Percentiles rank a stretch among this genome's conserved stretches.
These are phyloP conservation scores for Manis javanica DNA, from an alignment of 2,797 vertebrate genomes.

Conservation along the genomic window DNA sequence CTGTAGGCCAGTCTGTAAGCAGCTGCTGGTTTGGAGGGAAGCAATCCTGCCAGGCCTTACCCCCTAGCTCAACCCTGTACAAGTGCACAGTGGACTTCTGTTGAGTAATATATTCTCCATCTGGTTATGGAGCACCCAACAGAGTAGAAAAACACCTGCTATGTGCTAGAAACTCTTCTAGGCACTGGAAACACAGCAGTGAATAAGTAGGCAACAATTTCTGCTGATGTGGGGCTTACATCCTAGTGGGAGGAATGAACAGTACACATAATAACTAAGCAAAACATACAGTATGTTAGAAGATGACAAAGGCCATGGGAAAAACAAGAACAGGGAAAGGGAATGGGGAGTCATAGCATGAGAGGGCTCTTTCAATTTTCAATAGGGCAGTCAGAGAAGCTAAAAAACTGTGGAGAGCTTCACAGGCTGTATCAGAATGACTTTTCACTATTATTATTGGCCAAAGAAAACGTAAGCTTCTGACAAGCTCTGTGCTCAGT, in stretches of 20 bases:
- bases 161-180: neutral
- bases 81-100: neutral
- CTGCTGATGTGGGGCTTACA: neutral
- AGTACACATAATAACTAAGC: neutral
- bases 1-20: neutral
- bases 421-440: neutral
- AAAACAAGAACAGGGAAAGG: neutral
- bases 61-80: no score
- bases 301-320: neutral
- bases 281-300: neutral
- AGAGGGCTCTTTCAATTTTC: neutral
- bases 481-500: neutral
- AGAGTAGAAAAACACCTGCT: neutral
- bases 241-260: neutral
- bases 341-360: neutral
- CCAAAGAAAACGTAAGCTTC: conserved; percentile 8
- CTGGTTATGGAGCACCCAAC: neutral
- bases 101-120: neutral
- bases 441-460: neutral
- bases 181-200: neutral
- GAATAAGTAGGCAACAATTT: neutral
- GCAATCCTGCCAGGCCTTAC: neutral
- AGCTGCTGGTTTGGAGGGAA: neutral
- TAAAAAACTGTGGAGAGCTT: neutral
- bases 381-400: neutral